A percentile compares a stretch with the other conserved stretches of the same genome.
phyloP scores from a whole-genome alignment of 64 coral and sea anemone species.

The Dendronephthya gigantea region DNA sequence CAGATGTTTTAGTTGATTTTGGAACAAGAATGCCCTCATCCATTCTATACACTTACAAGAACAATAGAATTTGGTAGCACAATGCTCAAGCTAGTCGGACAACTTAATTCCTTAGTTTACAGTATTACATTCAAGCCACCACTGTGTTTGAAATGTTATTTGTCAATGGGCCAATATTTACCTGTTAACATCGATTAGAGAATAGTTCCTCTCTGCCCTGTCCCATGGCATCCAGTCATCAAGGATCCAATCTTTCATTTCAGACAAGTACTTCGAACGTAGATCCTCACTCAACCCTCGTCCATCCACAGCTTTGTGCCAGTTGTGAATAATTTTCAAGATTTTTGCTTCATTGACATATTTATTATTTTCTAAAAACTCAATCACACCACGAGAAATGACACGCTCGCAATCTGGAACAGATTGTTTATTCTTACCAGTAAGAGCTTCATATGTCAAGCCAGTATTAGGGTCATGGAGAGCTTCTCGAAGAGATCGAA shows the following conservation, averaged over 20 bases:
- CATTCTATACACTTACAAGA: too few species aligned
- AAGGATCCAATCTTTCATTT: not conserved
- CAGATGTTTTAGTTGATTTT: too few species aligned
- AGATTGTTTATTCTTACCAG: too few species aligned
- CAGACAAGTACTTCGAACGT: too few species aligned
- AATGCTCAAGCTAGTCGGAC: too few species aligned
- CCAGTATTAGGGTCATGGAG: conserved; percentile 20
- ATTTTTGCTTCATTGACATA: conserved; percentile 3
- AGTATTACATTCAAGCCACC: too few species aligned
- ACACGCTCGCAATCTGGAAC: conserved; percentile 47
- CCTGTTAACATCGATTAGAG: not conserved
- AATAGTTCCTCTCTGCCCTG: not conserved
- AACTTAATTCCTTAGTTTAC: too few species aligned
- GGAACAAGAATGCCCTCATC: too few species aligned
- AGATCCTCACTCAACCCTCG: not conserved
- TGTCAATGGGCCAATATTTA: too few species aligned
- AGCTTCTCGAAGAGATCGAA: not conserved
- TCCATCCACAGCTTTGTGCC: conserved; percentile 38
- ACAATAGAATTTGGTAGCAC: too few species aligned
- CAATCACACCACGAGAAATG: conserved; percentile 22
- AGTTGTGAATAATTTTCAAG: conserved; percentile 12
- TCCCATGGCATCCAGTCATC: not conserved
- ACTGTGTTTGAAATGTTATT: too few species aligned
- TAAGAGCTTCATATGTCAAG: conserved; percentile 40
- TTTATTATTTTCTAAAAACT: conserved; percentile 13